Evolutionary conservation across 2,797 vertebrate species (phyloP), one percentile per base, ranked within the genome.

Genomic region (Halcyon chelicuti): DNA sequence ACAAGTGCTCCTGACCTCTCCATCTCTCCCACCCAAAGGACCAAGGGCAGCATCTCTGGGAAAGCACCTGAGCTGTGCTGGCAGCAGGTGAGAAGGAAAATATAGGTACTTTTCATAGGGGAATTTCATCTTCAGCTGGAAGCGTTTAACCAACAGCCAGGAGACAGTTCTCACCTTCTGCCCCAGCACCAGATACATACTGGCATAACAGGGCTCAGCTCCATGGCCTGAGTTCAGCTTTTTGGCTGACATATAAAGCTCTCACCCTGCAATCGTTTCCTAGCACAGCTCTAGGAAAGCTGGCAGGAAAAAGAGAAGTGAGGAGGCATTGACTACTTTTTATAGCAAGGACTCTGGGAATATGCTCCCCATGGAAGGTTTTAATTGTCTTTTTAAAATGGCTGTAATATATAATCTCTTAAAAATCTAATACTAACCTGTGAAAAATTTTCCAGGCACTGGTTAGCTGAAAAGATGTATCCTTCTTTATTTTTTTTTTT

Each of bases 361-460:
- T 42, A 67, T 0, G 7, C 44, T 93, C 83, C 55, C 62, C 10
- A 2, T 20, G 52, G 62, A 88, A 84, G 63, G 76, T 66, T 96
- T 96, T 87, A 93, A 82, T 80, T 95, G 84, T 87, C 77, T 80
- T 91, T 94, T 92, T 51, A 90, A 93, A 81, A 79, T 1, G 4
- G 12, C 49, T 71, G n/a, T 46, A 81, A 72, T 74, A 71, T 26
- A 77, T 29, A 94, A 67, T 65, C 73, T 93, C 81, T 97, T 94
- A 93, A 89, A 96, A 95, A 83, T 23, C 62, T 79, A 96, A 95
- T 28, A 63, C 40, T 66, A 86, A 91, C 61, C 70, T 91, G 66
- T 89, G 92, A 97, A 95, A 95, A 94, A n/a, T 92, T 95, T 95
- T 96, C 86, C 92, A 97, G 75, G 55, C 85, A 93, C 66, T 60